Percentiles rank a stretch among this genome's conserved stretches.
phyloP scores from a whole-genome alignment of 2,113 vertebrate genomes.

The Crocuta crocuta region DNA sequence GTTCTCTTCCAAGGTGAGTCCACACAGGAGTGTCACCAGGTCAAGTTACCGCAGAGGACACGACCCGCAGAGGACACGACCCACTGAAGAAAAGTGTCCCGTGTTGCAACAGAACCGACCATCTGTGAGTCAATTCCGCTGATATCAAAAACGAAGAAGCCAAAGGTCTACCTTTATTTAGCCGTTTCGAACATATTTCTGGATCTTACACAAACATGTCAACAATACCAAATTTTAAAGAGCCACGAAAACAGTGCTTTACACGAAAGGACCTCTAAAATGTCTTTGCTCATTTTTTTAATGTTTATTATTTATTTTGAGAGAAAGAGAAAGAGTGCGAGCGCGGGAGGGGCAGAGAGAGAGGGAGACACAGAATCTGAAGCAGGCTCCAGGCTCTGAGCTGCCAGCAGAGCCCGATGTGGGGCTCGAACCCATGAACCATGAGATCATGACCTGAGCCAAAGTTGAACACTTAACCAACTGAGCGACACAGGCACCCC shows the following conservation, averaged over 20 bases:
- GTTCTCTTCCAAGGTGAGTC: neutral
- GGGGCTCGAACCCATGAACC: no score
- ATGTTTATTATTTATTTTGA: no score
- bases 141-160: neutral
- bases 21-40: no score
- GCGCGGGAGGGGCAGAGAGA: no score
- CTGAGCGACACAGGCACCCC: no score
- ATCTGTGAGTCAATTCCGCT: neutral
- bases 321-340: no score
- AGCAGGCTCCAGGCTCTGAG: no score
- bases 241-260: neutral
- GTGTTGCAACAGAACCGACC: accelerated
- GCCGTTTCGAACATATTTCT: neutral
- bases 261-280: neutral
- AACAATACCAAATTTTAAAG: neutral
- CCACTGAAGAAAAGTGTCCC: neutral
- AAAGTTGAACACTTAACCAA: no score
- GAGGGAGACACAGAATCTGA: no score
- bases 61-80: neutral
- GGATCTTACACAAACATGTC: neutral
- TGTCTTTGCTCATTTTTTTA: neutral
- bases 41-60: neutral
- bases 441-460: no score
- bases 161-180: neutral
- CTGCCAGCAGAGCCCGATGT: no score